Evolutionary conservation across 2,113 vertebrate genomes (phyloP).

Genomic region (Eurystomus gularis): DNA sequence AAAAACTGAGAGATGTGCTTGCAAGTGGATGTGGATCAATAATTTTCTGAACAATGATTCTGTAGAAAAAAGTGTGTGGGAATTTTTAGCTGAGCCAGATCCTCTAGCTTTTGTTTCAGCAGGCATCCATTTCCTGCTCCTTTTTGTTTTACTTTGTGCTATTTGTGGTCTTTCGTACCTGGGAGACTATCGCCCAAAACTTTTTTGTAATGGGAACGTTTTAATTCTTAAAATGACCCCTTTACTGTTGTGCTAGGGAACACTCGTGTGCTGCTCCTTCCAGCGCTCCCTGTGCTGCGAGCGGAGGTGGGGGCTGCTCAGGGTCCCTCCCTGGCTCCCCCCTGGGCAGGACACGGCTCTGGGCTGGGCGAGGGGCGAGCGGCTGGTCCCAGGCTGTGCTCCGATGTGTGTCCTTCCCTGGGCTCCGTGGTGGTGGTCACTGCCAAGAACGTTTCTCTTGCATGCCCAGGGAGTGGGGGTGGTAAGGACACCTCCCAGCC

Average conservation of each 20-base stretch:
- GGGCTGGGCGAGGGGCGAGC: not conserved
- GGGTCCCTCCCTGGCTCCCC: not conserved
- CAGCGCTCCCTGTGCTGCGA: not conserved
- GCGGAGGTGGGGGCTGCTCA: not conserved
- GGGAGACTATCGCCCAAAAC: not conserved
- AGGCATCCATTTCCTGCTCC: not conserved
- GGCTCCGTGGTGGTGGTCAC: too few relatives aligned
- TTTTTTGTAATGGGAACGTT: not conserved
- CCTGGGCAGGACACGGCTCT: not conserved
- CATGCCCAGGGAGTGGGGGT: too few relatives aligned
- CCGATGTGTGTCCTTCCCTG: too few relatives aligned
- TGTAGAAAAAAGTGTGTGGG: not conserved
- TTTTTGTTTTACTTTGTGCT: not conserved
- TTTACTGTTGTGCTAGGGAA: not conserved
- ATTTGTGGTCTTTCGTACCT: not conserved
- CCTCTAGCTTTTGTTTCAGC: not conserved
- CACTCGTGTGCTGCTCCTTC: accelerated
- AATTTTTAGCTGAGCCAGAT: not conserved
- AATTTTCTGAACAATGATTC: not conserved
- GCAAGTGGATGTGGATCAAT: not conserved
- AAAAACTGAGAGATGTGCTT: not conserved
- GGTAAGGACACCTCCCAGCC: too few relatives aligned
- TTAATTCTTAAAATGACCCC: not conserved
- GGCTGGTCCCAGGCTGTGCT: too few relatives aligned
- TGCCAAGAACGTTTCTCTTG: too few relatives aligned